These are phyloP conservation scores for Eonycteris spelaea DNA, from an alignment of 2,113 vertebrate genomes.

Conservation along the genomic window DNA sequence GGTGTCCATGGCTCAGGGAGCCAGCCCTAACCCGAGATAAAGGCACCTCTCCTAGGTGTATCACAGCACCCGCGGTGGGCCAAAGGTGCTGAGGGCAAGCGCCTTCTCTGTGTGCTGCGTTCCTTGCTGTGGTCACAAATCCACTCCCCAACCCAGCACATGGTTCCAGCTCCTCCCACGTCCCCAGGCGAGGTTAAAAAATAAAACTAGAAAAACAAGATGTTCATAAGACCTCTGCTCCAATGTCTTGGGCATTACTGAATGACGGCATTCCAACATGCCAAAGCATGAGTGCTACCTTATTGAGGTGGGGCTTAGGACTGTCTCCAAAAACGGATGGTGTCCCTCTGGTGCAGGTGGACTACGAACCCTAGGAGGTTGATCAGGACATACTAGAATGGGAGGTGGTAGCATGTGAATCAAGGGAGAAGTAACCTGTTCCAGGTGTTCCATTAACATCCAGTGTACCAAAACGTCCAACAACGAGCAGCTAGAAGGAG, in stretches of 20 bases:
- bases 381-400: too few species aligned
- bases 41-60: not conserved
- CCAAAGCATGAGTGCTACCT: not conserved
- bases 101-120: not conserved
- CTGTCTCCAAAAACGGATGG: too few species aligned
- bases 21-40: not conserved
- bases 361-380: rapidly evolving
- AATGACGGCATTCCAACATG: not conserved
- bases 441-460: too few species aligned
- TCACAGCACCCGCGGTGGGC: rapidly evolving
- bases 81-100: not conserved
- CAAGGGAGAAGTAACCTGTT: not conserved
- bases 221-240: too few species aligned
- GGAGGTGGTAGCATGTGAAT: not conserved
- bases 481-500: not conserved
- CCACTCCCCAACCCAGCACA: not conserved
- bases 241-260: not conserved
- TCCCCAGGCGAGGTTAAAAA: not conserved
- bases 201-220: not conserved
- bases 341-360: not conserved
- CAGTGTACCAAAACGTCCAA: too few species aligned
- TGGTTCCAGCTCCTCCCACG: not conserved
- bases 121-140: not conserved
- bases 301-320: too few species aligned
- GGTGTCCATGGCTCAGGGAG: not conserved